A percentile compares a stretch with the other conserved stretches of the same genome.
Evolutionary conservation across 2,113 vertebrate species (phyloP).

Genomic region (Callionymus lyra): DNA sequence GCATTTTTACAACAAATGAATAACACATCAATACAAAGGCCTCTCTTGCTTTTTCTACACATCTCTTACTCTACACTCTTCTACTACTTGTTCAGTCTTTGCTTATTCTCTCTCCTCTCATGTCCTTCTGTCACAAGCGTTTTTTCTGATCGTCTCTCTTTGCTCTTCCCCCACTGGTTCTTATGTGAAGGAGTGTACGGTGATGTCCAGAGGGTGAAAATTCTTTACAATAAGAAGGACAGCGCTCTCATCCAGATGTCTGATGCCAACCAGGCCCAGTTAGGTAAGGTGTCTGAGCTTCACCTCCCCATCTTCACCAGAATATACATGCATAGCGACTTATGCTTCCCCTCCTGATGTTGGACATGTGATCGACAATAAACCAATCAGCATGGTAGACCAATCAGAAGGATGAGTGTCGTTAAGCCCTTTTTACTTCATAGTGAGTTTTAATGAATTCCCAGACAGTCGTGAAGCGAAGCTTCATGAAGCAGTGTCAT

Average conservation of each 20-base stretch:
- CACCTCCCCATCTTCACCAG: too few species aligned
- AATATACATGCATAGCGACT: too few species aligned
- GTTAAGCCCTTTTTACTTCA: too few species aligned
- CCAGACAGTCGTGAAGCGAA: too few species aligned
- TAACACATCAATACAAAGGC: constrained; percentile 66
- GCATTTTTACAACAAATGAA: constrained; percentile 80
- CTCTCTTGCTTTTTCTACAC: constrained; percentile 73
- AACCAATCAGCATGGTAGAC: too few species aligned
- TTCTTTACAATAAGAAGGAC: constrained; percentile 99
- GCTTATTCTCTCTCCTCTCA: constrained; percentile 70
- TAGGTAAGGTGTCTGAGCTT: constrained; percentile 72
- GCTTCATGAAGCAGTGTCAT: too few species aligned
- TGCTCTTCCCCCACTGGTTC: constrained; percentile 72
- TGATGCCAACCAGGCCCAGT: constrained; percentile 90
- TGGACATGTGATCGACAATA: too few species aligned
- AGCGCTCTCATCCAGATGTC: constrained; percentile 98
- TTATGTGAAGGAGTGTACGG: constrained; percentile 88
- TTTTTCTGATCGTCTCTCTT: constrained; percentile 66
- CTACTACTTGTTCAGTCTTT: constrained; percentile 63
- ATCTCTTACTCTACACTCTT: constrained; percentile 67
- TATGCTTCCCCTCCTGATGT: too few species aligned
- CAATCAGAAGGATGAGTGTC: too few species aligned
- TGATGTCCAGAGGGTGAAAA: constrained; percentile 97
- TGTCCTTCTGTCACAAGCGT: constrained; percentile 74
- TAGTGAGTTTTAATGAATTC: too few species aligned